Evolutionary conservation across 2,797 vertebrate species (phyloP).

Genomic region (Morus bassanus): DNA sequence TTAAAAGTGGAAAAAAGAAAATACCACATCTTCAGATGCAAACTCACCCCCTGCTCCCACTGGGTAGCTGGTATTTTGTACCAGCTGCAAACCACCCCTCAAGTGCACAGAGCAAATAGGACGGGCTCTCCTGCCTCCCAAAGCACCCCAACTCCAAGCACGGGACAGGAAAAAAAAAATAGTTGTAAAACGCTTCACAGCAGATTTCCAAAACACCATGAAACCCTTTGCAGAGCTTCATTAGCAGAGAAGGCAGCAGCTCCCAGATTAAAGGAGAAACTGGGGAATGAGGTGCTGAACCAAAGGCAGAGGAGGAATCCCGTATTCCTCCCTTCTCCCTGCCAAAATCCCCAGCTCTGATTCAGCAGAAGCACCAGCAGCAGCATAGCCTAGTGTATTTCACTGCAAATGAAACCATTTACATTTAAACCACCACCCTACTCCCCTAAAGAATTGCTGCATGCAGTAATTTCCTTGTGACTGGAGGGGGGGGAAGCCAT

Average conservation of each 20-base stretch:
- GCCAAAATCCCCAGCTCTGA: slow-evolving; percentile 6
- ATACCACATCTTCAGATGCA: neutral
- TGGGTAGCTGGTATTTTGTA: neutral
- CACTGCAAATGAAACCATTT: slow-evolving; percentile 10
- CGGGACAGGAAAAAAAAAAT: neutral
- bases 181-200: neutral
- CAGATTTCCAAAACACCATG: neutral
- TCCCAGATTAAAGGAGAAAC: neutral
- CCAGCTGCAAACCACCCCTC: neutral
- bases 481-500: rapidly evolving
- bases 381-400: neutral
- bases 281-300: neutral
- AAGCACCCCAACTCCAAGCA: neutral
- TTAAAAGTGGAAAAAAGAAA: neutral
- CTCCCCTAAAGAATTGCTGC: slow-evolving; percentile 24
- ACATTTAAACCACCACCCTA: neutral
- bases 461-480: slow-evolving; percentile 39
- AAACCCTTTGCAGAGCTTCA: neutral
- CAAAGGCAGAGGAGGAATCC: neutral
- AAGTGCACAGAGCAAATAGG: neutral
- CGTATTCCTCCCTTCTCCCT: neutral
- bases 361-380: neutral
- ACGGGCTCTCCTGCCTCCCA: neutral
- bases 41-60: neutral
- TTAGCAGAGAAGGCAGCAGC: neutral